These are phyloP conservation scores for Melinaea marsaeus DNA, from an alignment of 2,888 invertebrate species.

Conservation along the genomic window DNA sequence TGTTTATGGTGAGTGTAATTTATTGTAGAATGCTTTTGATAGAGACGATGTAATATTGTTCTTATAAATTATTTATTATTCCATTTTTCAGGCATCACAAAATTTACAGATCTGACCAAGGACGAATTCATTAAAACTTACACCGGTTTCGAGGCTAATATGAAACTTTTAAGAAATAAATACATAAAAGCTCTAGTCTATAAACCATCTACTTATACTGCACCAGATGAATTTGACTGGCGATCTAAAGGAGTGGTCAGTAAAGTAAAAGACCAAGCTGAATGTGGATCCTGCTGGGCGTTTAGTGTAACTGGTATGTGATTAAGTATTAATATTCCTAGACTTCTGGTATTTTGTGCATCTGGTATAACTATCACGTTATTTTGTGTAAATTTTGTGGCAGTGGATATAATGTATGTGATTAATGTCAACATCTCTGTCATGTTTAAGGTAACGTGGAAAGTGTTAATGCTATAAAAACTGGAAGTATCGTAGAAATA, in stretches of 20 bases:
- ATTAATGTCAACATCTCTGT: background rate
- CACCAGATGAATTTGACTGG: conserved; percentile 79
- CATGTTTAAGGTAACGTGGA: conserved; percentile 36
- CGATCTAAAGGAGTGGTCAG: conserved; percentile 85
- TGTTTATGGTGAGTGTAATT: conserved; percentile 24
- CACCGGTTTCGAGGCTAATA: background rate
- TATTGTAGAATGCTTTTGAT: background rate
- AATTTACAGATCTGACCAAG: conserved; percentile 31
- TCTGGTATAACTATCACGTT: background rate
- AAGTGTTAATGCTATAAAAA: conserved; percentile 36
- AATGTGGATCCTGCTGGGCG: conserved; percentile 90
- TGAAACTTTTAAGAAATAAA: background rate
- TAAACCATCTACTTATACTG: conserved; percentile 16
- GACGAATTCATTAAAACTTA: conserved; percentile 25
- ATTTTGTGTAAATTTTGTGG: background rate
- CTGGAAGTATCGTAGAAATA: conserved; percentile 26
- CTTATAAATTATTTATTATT: too few relatives aligned
- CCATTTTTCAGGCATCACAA: conserved; percentile 20
- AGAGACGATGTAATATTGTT: too few relatives aligned
- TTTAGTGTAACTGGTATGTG: conserved; percentile 38
- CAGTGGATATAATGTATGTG: background rate
- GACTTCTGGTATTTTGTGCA: background rate
- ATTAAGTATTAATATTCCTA: background rate
- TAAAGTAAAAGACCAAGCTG: conserved; percentile 85
- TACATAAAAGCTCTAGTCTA: background rate